Evolutionary conservation across 2,113 vertebrate species (phyloP).

Genomic region (Pangasianodon gigas): DNA sequence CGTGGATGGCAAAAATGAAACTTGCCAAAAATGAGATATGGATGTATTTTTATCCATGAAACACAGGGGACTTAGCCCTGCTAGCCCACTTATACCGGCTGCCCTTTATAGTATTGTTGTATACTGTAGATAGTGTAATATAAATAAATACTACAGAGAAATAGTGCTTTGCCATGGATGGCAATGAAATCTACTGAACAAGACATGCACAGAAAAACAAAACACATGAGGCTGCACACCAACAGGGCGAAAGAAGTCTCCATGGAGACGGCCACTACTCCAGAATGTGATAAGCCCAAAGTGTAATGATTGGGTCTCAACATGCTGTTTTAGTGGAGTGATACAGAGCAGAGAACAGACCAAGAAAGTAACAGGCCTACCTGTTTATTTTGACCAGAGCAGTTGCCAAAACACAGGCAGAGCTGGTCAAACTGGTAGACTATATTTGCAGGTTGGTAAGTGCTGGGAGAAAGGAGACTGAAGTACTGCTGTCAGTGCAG

Average conservation of each 20-base stretch:
- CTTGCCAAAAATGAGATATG: neutral
- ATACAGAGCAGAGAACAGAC: neutral
- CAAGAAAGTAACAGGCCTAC: too few species aligned
- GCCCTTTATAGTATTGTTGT: neutral
- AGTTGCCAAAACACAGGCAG: neutral
- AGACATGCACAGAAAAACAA: neutral
- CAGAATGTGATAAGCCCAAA: conserved; percentile 12
- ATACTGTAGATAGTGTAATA: too few species aligned
- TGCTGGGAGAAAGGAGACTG: neutral
- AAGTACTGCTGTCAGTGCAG: neutral
- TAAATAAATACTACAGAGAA: neutral
- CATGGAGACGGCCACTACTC: conserved; percentile 45
- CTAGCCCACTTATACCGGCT: neutral
- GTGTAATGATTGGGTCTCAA: neutral
- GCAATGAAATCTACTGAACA: neutral
- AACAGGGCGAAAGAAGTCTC: conserved; percentile 30
- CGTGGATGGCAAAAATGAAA: neutral
- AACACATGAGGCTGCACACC: conserved; percentile 24
- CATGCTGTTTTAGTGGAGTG: conserved; percentile 14
- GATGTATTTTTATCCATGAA: neutral
- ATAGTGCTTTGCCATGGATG: neutral
- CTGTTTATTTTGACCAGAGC: neutral
- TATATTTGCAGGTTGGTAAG: neutral
- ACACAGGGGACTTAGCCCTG: neutral
- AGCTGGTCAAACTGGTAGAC: neutral